Conservation (phyloP, 2,797 vertebrate genomes). For the Rhynchonycteris naso region DNA sequence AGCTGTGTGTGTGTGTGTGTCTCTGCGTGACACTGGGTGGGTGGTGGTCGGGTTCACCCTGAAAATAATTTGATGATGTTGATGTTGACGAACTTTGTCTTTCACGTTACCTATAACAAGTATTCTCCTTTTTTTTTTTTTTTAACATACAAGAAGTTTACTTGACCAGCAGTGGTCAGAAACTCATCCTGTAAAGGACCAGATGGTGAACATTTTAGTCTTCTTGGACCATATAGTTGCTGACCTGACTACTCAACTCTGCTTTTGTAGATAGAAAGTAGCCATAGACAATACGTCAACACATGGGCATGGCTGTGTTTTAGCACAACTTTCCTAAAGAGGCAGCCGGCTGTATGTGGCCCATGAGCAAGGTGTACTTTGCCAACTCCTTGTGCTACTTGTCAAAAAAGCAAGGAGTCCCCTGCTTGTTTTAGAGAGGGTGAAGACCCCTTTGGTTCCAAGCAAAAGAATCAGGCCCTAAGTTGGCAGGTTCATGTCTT, state of each 20-base stretch:
- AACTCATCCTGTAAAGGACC: background rate
- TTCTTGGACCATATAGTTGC: background rate
- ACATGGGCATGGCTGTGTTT: background rate
- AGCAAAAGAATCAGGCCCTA: background rate
- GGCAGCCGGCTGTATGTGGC: background rate
- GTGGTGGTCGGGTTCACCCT: background rate
- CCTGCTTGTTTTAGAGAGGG: background rate
- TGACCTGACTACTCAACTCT: background rate
- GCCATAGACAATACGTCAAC: background rate
- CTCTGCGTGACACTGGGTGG: background rate
- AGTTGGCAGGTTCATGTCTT: background rate
- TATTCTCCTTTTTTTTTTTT: background rate
- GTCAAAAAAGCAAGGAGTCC: background rate
- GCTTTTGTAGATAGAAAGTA: conserved; percentile 21
- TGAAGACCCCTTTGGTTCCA: background rate
- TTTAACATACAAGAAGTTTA: background rate
- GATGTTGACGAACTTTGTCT: background rate
- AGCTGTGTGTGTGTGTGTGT: background rate
- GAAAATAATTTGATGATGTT: background rate
- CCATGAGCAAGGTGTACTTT: background rate
- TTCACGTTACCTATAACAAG: background rate
- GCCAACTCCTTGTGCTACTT: background rate
- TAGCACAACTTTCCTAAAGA: background rate
- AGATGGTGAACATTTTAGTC: background rate
- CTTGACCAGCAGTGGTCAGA: background rate